A percentile compares a stretch with the other conserved stretches of the same genome.
These are phyloP conservation scores for Plagodis pulveraria DNA, from an alignment of 2,888 invertebrate species.

Conservation along the genomic window DNA sequence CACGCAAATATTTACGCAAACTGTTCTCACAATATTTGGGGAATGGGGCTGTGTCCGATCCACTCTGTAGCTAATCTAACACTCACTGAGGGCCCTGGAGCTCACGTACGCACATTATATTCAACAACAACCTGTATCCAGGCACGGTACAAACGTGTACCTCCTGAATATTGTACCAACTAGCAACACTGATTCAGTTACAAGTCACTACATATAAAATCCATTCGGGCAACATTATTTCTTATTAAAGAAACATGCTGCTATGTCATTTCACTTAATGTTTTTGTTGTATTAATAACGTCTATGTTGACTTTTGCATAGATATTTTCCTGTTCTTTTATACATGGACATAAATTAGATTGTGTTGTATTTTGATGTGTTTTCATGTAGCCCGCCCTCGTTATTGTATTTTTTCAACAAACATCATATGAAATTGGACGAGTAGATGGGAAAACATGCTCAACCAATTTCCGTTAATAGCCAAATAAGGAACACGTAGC, in stretches of 20 bases:
- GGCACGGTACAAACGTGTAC: neutral
- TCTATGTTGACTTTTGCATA: slow-evolving; percentile 5
- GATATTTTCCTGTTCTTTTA: slow-evolving; percentile 12
- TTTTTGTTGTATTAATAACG: neutral
- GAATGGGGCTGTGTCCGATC: neutral
- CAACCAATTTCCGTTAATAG: slow-evolving; percentile 11
- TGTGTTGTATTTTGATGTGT: slow-evolving; percentile 10
- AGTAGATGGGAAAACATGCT: neutral
- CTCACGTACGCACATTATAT: slow-evolving; percentile 4
- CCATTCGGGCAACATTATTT: neutral
- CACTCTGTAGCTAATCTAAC: neutral
- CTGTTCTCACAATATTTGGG: neutral
- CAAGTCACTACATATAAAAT: slow-evolving; percentile 1
- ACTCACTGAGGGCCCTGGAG: neutral
- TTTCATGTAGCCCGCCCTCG: slow-evolving; percentile 2
- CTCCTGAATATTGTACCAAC: slow-evolving; percentile 15
- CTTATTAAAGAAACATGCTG: slow-evolving; percentile 6
- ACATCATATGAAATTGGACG: neutral
- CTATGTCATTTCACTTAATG: slow-evolving; percentile 17
- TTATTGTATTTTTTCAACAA: slow-evolving; percentile 4
- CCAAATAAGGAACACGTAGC: neutral
- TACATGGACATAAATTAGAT: slow-evolving; percentile 17
- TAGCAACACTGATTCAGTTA: slow-evolving; percentile 13
- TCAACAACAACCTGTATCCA: neutral
- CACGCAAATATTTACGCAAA: neutral